Percentiles rank a stretch among this genome's conserved stretches.
These are phyloP conservation scores for Semotilus atromaculatus DNA, from an alignment of 2,797 vertebrate genomes.

Conservation along the genomic window DNA sequence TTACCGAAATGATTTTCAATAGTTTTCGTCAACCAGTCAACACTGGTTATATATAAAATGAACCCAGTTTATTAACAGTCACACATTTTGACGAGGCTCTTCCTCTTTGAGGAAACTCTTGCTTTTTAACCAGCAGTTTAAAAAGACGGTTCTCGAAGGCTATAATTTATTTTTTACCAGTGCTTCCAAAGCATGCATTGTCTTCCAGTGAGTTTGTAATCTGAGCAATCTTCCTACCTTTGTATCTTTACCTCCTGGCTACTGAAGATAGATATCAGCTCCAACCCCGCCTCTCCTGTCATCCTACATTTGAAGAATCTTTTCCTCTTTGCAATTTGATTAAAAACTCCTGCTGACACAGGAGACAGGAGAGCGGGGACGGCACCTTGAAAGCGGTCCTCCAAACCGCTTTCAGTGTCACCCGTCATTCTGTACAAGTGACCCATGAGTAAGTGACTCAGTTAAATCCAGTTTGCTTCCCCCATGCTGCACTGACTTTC, in stretches of 20 bases:
- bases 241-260: not conserved
- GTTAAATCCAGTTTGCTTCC: constrained; percentile 77
- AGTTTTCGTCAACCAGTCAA: not conserved
- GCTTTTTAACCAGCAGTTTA: not conserved
- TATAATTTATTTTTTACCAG: not conserved
- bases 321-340: constrained; percentile 72
- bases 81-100: not conserved
- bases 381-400: constrained; percentile 75
- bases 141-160: not conserved
- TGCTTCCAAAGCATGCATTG: not conserved
- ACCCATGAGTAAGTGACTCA: constrained; percentile 79
- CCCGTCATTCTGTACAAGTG: constrained; percentile 78
- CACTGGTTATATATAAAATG: too few species aligned
- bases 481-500: constrained; percentile 68
- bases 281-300: constrained; percentile 8
- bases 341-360: constrained; percentile 83
- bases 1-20: not conserved
- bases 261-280: not conserved
- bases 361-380: constrained; percentile 75
- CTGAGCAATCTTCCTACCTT: constrained; percentile 11
- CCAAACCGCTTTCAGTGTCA: constrained; percentile 69
- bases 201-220: constrained; percentile 32
- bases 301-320: constrained; percentile 44
- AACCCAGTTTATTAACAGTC: too few species aligned
- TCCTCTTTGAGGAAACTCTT: not conserved